phyloP scores from a whole-genome alignment of 2,888 invertebrate species.

The Oxycera nigricornis region DNA sequence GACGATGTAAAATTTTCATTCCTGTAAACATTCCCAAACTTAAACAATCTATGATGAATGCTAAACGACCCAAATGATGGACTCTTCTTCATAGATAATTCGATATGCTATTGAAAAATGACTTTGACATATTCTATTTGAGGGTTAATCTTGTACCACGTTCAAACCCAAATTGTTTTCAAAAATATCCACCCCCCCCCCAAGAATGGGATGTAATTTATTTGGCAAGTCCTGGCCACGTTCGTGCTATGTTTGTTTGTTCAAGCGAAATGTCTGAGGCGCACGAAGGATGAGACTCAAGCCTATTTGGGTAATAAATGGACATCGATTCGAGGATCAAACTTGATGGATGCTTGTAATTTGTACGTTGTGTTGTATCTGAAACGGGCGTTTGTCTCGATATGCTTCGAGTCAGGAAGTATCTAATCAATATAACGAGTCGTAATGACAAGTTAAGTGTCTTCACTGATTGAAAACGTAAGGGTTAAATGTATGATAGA shows the following conservation, averaged over 20 bases:
- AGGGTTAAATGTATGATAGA: constrained; percentile 12
- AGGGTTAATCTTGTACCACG: not conserved
- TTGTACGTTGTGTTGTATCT: not conserved
- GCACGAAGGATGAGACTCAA: too few relatives aligned
- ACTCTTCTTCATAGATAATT: too few relatives aligned
- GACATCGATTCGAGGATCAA: constrained; percentile 14
- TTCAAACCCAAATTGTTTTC: not conserved
- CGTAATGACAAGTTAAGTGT: constrained; percentile 23
- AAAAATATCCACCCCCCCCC: not conserved
- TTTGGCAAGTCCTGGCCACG: not conserved
- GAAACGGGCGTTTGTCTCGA: not conserved
- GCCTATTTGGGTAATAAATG: constrained; percentile 31
- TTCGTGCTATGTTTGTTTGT: not conserved
- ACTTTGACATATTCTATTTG: too few relatives aligned
- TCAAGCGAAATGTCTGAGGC: not conserved
- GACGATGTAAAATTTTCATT: not conserved
- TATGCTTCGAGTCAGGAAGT: constrained; percentile 13
- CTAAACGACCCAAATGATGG: too few relatives aligned
- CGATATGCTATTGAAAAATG: not conserved
- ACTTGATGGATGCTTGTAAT: constrained; percentile 29
- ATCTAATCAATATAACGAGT: constrained; percentile 28
- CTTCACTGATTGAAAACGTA: constrained; percentile 13
- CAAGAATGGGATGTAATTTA: not conserved
- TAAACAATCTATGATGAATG: too few relatives aligned
- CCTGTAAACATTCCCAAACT: not conserved